Evolutionary conservation across 2,888 invertebrate genomes (phyloP).

Genomic region (Rhagium mordax): DNA sequence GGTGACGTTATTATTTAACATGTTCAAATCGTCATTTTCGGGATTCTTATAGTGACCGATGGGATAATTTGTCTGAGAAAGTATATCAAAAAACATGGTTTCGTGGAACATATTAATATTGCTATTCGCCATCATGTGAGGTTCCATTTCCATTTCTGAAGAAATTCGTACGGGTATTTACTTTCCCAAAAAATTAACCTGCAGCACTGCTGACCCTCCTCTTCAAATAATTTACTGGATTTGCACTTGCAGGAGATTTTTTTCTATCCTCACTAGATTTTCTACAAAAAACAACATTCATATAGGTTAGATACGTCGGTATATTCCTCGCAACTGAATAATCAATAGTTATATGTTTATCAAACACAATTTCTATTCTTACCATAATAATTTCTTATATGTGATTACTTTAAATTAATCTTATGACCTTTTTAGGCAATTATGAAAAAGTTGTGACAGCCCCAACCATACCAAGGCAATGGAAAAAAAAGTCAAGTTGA

Average conservation of each 20-base stretch:
- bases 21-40: conserved; percentile 44
- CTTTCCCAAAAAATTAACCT: not conserved
- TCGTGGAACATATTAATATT: conserved; percentile 44
- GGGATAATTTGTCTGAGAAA: conserved; percentile 41
- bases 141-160: conserved; percentile 46
- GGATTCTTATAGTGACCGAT: conserved; percentile 39
- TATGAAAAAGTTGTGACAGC: conserved; percentile 43
- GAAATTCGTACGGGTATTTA: not conserved
- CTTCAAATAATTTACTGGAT: not conserved
- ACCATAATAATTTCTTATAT: conserved; percentile 23
- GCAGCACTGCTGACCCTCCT: not conserved
- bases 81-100: conserved; percentile 46
- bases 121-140: conserved; percentile 43
- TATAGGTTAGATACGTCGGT: conserved; percentile 25
- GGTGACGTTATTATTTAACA: conserved; percentile 45
- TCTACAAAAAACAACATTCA: conserved; percentile 8
- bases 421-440: conserved; percentile 40
- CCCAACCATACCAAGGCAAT: conserved; percentile 20
- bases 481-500: conserved; percentile 41
- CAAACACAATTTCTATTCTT: not conserved
- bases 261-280: not conserved
- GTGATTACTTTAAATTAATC: conserved; percentile 14
- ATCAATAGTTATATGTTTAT: not conserved
- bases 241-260: not conserved
- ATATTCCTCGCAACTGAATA: not conserved